A percentile compares a stretch with the other conserved stretches of the same genome.
Evolutionary conservation across 2,797 vertebrate genomes (phyloP).

Genomic region (Sebastiscus tertius): DNA sequence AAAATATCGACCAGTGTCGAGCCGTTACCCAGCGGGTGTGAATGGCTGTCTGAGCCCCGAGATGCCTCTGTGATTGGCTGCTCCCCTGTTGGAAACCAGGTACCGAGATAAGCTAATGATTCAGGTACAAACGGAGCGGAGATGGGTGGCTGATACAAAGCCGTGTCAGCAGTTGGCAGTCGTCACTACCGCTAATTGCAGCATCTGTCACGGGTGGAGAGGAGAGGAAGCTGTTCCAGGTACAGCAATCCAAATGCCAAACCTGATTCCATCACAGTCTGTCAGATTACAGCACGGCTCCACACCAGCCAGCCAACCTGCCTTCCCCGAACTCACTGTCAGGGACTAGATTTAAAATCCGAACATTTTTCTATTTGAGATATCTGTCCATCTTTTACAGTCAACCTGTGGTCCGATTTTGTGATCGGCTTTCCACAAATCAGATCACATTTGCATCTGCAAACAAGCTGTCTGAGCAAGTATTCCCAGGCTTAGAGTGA

Average conservation of each 20-base stretch:
- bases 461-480: slow-evolving; percentile 41
- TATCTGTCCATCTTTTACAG: slow-evolving; percentile 4
- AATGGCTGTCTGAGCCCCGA: not conserved
- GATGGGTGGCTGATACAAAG: slow-evolving; percentile 45
- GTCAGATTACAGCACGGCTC: slow-evolving; percentile 52
- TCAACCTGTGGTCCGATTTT: slow-evolving; percentile 22
- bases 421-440: slow-evolving; percentile 12
- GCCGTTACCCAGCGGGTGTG: not conserved
- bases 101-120: slow-evolving; percentile 53
- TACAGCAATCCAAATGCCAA: slow-evolving; percentile 64
- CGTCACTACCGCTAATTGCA: slow-evolving; percentile 64
- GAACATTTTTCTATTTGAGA: slow-evolving; percentile 3
- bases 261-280: slow-evolving; percentile 61
- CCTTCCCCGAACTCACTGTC: slow-evolving; percentile 7
- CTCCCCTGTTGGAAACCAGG: slow-evolving; percentile 24
- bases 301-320: slow-evolving; percentile 29
- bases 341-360: slow-evolving; percentile 26
- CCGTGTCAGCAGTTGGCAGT: slow-evolving; percentile 67
- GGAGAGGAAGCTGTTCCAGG: slow-evolving; percentile 51
- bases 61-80: slow-evolving; percentile 18
- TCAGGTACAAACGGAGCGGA: slow-evolving; percentile 18
- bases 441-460: slow-evolving; percentile 45
- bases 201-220: slow-evolving; percentile 58
- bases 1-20: slow-evolving; percentile 5
- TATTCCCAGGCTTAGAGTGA: slow-evolving; percentile 1